These are phyloP conservation scores for Rhynchotus rufescens DNA, from an alignment of 2,797 vertebrate species.

Conservation along the genomic window DNA sequence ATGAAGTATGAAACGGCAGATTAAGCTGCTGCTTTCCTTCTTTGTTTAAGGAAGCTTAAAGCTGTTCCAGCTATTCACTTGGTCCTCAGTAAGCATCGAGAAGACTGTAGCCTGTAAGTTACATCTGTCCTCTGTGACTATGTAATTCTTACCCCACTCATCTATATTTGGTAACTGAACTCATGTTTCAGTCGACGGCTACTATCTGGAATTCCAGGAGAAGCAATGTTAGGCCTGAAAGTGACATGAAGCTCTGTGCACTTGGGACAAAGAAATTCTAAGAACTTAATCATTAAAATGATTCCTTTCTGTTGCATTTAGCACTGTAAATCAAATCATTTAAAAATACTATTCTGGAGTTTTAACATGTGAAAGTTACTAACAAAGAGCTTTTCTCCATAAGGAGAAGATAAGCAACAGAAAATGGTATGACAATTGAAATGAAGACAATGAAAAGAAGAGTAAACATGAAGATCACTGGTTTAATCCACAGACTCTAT, in stretches of 20 bases:
- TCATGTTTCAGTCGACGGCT: slow-evolving; percentile 91
- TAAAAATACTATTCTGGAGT: neutral
- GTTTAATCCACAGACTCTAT: neutral
- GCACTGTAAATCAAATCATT: neutral
- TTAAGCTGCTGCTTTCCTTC: slow-evolving; percentile 20
- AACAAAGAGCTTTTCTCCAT: neutral
- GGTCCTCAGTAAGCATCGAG: slow-evolving; percentile 64
- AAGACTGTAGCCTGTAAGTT: slow-evolving; percentile 82
- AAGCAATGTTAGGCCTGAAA: slow-evolving; percentile 71
- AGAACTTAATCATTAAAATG: neutral
- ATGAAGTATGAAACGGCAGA: slow-evolving; percentile 31
- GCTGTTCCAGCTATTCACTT: slow-evolving; percentile 68
- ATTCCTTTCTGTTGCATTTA: neutral
- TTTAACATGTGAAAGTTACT: neutral
- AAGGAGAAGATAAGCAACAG: neutral
- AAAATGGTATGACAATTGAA: neutral
- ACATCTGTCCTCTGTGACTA: slow-evolving; percentile 89
- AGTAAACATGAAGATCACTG: neutral
- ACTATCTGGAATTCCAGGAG: slow-evolving; percentile 84
- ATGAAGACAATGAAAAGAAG: neutral
- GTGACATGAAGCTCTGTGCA: slow-evolving; percentile 41
- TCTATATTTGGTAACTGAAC: slow-evolving; percentile 95
- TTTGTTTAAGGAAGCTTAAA: slow-evolving; percentile 32
- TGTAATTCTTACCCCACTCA: slow-evolving; percentile 83
- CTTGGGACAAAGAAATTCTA: slow-evolving; percentile 66